These are phyloP conservation scores for Nasonia oneida DNA, from an alignment of 2,888 invertebrate genomes.

Conservation along the genomic window DNA sequence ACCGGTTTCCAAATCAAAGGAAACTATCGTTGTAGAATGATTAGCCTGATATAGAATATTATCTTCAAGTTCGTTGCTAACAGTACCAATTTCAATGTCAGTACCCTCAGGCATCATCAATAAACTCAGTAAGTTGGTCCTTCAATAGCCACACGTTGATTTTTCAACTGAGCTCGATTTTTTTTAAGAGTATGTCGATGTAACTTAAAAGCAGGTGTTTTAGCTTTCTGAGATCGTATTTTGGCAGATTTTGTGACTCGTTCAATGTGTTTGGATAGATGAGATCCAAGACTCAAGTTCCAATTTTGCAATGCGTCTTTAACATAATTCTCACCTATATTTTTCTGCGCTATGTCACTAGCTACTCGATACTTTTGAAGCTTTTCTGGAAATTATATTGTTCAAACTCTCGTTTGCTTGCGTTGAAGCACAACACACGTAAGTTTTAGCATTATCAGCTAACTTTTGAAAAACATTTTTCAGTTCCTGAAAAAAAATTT, in stretches of 20 bases:
- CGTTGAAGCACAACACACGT: slow-evolving; percentile 40
- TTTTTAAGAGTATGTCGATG: slow-evolving; percentile 44
- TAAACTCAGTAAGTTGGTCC: slow-evolving; percentile 54
- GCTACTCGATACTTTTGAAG: slow-evolving; percentile 54
- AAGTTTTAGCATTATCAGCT: slow-evolving; percentile 43
- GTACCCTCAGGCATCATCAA: neutral
- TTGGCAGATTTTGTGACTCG: slow-evolving; percentile 18
- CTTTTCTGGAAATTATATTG: slow-evolving; percentile 47
- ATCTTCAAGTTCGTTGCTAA: too few relatives aligned
- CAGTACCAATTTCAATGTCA: too few relatives aligned
- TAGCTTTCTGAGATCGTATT: slow-evolving; percentile 24
- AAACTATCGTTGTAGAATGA: too few relatives aligned
- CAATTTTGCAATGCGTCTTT: slow-evolving; percentile 25
- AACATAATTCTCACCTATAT: slow-evolving; percentile 60
- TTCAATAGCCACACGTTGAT: slow-evolving; percentile 55
- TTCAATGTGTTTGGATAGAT: slow-evolving; percentile 28
- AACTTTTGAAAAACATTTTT: slow-evolving; percentile 22
- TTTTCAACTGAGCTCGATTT: slow-evolving; percentile 54
- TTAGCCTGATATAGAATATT: too few relatives aligned
- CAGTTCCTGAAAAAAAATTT: slow-evolving; percentile 18
- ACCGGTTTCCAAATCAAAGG: slow-evolving; percentile 61
- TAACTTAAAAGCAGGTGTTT: neutral
- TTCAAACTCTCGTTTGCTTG: slow-evolving; percentile 57
- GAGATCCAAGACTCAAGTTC: slow-evolving; percentile 28
- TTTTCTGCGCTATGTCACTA: slow-evolving; percentile 42